phyloP scores from a whole-genome alignment of 2,113 vertebrate genomes.

The Leucopsar rothschildi region DNA sequence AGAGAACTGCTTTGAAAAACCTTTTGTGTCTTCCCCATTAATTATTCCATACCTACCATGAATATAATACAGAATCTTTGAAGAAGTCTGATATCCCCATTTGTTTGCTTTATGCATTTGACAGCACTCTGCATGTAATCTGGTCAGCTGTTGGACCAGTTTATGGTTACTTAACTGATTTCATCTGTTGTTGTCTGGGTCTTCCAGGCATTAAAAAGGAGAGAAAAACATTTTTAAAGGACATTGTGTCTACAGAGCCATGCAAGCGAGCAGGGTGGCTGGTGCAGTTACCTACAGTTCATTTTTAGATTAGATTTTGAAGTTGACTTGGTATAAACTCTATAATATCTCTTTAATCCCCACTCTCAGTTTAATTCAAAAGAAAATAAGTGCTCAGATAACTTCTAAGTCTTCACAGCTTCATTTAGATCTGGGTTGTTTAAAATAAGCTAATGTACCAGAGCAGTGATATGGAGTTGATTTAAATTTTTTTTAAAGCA shows the following conservation, averaged over 20 bases:
- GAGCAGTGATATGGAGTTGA: not conserved
- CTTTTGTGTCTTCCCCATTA: not conserved
- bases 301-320: not conserved
- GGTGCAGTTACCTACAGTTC: not conserved
- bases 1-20: not conserved
- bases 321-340: not conserved
- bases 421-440: not conserved
- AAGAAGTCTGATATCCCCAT: not conserved
- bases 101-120: not conserved
- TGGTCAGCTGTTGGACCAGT: not conserved
- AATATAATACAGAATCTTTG: not conserved
- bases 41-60: not conserved
- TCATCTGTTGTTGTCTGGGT: not conserved
- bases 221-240: not conserved
- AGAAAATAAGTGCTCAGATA: not conserved
- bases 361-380: not conserved
- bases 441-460: not conserved
- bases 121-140: not conserved
- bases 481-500: not conserved
- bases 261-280: not conserved
- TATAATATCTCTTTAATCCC: not conserved
- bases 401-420: not conserved
- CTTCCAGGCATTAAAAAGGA: not conserved
- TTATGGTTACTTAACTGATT: not conserved
- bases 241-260: not conserved